A percentile compares a stretch with the other conserved stretches of the same genome.
phyloP scores from a whole-genome alignment of 2,113 vertebrate genomes.

The Alectura lathami region DNA sequence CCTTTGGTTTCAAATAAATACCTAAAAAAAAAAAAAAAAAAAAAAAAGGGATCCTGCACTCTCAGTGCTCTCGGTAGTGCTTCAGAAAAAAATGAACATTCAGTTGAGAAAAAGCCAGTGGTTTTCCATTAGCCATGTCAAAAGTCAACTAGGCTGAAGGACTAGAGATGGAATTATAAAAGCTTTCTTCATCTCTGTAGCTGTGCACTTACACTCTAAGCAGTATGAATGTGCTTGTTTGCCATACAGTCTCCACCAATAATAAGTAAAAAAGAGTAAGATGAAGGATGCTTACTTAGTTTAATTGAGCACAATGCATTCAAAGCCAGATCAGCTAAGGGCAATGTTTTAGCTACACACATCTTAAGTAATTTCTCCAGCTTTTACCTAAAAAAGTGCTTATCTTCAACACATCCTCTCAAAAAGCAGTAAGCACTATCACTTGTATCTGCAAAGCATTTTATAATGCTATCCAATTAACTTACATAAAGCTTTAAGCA shows the following conservation, averaged over 20 bases:
- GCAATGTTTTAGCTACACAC: not conserved
- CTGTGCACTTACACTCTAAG: constrained; percentile 3
- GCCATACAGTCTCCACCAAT: not conserved
- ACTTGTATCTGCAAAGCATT: no score
- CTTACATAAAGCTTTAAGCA: no score
- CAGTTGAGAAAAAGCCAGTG: not conserved
- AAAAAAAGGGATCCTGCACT: not conserved
- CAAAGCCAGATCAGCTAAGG: not conserved
- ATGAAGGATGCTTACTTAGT: not conserved
- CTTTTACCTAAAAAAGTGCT: not conserved
- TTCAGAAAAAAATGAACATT: not conserved
- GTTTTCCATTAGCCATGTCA: constrained; percentile 49
- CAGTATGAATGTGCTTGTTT: not conserved
- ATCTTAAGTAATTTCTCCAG: not conserved
- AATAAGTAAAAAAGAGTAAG: not conserved
- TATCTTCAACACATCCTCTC: not conserved
- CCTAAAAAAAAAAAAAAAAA: no score
- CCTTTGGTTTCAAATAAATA: no score
- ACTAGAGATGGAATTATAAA: not conserved
- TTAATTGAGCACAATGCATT: not conserved
- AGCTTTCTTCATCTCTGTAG: not conserved
- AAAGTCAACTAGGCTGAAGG: constrained; percentile 23
- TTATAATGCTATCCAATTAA: not conserved
- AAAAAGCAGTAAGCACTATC: not conserved
- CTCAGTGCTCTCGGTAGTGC: not conserved